A percentile compares a stretch with the other conserved stretches of the same genome.
Conservation (phyloP, 2,797 vertebrate genomes). For the Sebastes itinus region DNA sequence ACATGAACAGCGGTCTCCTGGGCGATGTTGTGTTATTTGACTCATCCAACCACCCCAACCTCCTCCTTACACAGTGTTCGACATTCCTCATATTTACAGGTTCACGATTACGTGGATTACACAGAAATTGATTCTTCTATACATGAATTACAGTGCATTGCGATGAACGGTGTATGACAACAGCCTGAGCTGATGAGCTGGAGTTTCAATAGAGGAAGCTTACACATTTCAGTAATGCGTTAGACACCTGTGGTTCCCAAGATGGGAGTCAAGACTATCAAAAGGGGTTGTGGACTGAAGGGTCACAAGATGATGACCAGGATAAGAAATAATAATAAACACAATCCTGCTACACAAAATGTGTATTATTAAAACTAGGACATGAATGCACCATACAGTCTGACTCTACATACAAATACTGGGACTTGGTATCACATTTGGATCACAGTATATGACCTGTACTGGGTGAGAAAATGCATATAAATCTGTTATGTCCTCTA, state of each 20-base stretch:
- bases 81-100: accelerated
- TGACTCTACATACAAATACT: too few species aligned
- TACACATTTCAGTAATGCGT: background rate
- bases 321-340: background rate
- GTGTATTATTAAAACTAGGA: background rate
- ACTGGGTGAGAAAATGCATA: background rate
- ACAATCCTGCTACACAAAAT: background rate
- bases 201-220: accelerated
- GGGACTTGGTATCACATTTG: background rate
- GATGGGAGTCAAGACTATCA: background rate
- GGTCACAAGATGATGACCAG: background rate
- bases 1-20: too few species aligned
- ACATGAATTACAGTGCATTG: too few species aligned
- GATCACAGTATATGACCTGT: background rate
- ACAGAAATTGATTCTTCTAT: too few species aligned
- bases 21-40: too few species aligned
- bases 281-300: background rate
- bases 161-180: too few species aligned
- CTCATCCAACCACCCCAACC: accelerated
- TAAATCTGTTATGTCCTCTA: background rate
- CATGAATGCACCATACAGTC: background rate
- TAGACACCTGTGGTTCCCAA: background rate
- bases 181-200: background rate
- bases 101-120: too few species aligned
- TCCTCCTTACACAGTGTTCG: too few species aligned